A percentile compares a stretch with the other conserved stretches of the same genome.
Conservation (phyloP, 2,113 vertebrate genomes). For the Zingel zingel region DNA sequence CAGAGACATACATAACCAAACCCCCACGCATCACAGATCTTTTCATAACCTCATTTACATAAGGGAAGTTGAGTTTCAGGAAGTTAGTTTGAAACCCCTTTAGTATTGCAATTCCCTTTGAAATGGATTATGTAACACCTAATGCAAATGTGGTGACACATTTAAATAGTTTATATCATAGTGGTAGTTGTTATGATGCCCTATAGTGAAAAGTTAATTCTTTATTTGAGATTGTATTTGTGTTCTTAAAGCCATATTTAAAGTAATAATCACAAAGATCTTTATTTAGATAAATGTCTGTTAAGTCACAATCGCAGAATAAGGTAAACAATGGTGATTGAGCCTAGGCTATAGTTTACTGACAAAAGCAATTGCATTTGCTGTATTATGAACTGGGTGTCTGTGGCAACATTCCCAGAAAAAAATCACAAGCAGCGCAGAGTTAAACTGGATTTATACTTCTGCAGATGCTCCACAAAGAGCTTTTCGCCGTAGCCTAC, state of each 20-base stretch:
- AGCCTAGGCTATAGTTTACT: too few relatives aligned
- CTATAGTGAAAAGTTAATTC: conserved; percentile 12
- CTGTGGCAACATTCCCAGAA: too few relatives aligned
- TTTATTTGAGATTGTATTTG: not conserved
- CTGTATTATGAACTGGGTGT: too few relatives aligned
- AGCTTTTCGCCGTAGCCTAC: too few relatives aligned
- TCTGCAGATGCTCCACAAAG: too few relatives aligned
- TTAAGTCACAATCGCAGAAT: too few relatives aligned
- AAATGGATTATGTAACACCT: conserved; percentile 58
- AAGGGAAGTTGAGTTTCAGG: conserved; percentile 58
- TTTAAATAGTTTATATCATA: conserved; percentile 51
- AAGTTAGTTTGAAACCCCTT: conserved; percentile 68
- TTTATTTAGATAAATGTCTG: too few relatives aligned
- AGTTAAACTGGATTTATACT: too few relatives aligned
- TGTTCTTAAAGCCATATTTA: conserved; percentile 8
- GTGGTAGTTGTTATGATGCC: conserved; percentile 9
- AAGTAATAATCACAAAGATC: not conserved
- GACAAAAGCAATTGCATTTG: not conserved
- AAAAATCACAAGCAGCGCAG: too few relatives aligned
- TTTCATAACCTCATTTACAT: conserved; percentile 73
- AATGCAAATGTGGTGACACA: conserved; percentile 62
- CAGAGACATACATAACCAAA: conserved; percentile 52
- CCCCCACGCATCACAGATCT: conserved; percentile 55
- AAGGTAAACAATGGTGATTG: too few relatives aligned
- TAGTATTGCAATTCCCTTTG: conserved; percentile 55